Percentiles rank a stretch among this genome's conserved stretches.
These are phyloP conservation scores for Sapayoa aenigma DNA, from an alignment of 2,113 vertebrate genomes.

Conservation along the genomic window DNA sequence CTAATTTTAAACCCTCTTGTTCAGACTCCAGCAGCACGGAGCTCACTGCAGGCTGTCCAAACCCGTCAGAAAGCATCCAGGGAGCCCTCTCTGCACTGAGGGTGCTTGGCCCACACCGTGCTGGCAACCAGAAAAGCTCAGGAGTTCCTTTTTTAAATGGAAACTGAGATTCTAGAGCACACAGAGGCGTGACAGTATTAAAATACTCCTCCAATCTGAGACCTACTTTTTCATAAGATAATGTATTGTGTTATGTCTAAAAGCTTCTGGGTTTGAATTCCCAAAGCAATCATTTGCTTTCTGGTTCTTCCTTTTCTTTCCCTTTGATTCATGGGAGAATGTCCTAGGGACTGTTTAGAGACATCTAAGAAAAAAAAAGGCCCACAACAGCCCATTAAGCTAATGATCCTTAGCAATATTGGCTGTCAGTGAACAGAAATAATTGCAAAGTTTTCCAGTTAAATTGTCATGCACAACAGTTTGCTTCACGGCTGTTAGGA, in stretches of 20 bases:
- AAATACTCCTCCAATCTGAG: neutral
- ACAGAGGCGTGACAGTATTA: neutral
- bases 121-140: neutral
- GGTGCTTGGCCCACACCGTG: neutral
- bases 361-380: neutral
- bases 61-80: neutral
- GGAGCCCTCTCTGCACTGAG: neutral
- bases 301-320: neutral
- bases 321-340: neutral
- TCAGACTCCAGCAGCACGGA: neutral
- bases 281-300: neutral
- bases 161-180: neutral
- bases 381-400: neutral
- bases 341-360: neutral
- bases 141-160: neutral
- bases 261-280: constrained; percentile 19
- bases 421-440: constrained; percentile 9
- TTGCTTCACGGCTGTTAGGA: neutral
- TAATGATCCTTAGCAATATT: neutral
- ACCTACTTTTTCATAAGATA: neutral
- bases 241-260: neutral
- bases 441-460: constrained; percentile 38
- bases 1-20: neutral
- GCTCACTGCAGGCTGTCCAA: neutral
- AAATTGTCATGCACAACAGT: neutral